Conservation (phyloP, 2,797 vertebrate genomes). For the Typhlichthys eigenmanni region DNA sequence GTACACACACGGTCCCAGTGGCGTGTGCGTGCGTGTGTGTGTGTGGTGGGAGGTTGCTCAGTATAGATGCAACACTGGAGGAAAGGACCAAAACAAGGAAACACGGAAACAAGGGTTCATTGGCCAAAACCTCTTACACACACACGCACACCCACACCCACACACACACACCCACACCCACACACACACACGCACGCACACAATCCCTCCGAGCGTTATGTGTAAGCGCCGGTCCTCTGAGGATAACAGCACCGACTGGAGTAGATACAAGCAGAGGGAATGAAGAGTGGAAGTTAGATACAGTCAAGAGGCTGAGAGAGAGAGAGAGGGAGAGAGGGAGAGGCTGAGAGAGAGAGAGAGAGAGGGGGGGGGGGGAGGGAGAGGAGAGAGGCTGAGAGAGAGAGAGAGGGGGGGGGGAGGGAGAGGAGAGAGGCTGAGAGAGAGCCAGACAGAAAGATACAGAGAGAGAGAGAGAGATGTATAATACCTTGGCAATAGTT, state of each 20-base stretch:
- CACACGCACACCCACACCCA: constrained; percentile 24
- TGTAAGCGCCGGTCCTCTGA: constrained; percentile 69
- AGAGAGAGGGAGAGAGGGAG: constrained; percentile 38
- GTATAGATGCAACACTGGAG: constrained; percentile 74
- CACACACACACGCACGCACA: constrained; percentile 37
- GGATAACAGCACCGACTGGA: constrained; percentile 66
- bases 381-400: no score
- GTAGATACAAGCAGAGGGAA: constrained; percentile 54
- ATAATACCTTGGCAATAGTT: no score
- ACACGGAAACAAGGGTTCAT: constrained; percentile 55
- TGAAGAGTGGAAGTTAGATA: constrained; percentile 41
- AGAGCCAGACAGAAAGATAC: constrained; percentile 18
- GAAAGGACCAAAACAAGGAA: constrained; percentile 58
- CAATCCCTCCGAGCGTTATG: constrained; percentile 69
- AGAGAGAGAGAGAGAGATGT: constrained; percentile 32
- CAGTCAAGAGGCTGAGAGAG: constrained; percentile 48
- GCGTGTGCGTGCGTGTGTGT: neutral
- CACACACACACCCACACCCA: constrained; percentile 44
- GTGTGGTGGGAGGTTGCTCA: constrained; percentile 71
- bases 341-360: no score
- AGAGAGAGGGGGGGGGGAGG: no score
- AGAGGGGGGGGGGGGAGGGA: no score
- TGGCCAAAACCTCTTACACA: constrained; percentile 71
- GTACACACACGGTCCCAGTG: neutral
- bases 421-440: no score